A percentile compares a stretch with the other conserved stretches of the same genome.
phyloP scores from a whole-genome alignment of 2,888 invertebrate species.

The Venusia cambrica region DNA sequence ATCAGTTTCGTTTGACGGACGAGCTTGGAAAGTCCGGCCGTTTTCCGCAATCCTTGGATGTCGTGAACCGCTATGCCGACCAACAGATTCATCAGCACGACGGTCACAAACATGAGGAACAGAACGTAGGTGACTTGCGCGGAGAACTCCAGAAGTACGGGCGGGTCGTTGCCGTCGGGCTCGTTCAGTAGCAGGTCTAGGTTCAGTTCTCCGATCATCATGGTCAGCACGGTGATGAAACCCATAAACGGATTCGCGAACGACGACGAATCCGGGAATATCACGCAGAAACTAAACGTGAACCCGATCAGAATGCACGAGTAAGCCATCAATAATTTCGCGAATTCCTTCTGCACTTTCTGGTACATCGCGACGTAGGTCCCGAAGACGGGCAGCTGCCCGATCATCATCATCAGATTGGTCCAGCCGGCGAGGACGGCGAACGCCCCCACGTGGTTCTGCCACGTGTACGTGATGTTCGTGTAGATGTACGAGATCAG shows the following conservation, averaged over 20 bases:
- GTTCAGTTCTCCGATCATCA: conserved; percentile 94
- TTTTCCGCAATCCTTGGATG: conserved; percentile 92
- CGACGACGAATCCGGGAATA: conserved; percentile 90
- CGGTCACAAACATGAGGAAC: conserved; percentile 91
- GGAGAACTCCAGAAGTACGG: conserved; percentile 88
- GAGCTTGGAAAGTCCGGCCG: conserved; percentile 90
- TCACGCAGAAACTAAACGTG: conserved; percentile 93
- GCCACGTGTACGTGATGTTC: conserved; percentile 88
- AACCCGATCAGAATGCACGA: conserved; percentile 92
- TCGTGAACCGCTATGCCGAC: conserved; percentile 94
- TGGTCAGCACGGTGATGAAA: conserved; percentile 90
- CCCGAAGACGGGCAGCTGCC: conserved; percentile 92
- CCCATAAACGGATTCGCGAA: conserved; percentile 93
- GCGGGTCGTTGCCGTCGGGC: conserved; percentile 88
- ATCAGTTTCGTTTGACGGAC: conserved; percentile 93
- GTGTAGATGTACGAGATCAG: conserved; percentile 91
- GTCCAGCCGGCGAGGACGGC: conserved; percentile 93
- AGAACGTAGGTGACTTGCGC: conserved; percentile 91
- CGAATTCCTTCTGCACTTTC: conserved; percentile 92
- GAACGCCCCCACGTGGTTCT: conserved; percentile 92
- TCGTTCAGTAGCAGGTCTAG: conserved; percentile 88
- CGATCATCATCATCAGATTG: conserved; percentile 94
- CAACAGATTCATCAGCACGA: conserved; percentile 91
- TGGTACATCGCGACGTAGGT: conserved; percentile 96
- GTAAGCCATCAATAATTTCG: conserved; percentile 91